Conservation (phyloP, 2,113 vertebrate species). For the Bubalus kerabau region DNA sequence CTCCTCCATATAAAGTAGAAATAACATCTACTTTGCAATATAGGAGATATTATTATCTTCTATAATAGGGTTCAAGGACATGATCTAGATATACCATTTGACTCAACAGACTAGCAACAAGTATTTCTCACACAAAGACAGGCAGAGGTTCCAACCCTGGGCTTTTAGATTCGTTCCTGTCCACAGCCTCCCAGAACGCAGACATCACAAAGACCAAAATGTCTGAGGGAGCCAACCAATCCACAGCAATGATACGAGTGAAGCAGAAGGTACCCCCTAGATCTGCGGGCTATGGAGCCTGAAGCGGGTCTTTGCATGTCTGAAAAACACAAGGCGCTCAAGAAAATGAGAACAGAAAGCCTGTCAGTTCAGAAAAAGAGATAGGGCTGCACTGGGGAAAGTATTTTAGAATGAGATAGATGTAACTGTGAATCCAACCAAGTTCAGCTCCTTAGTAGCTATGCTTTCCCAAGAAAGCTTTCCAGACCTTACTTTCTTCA, state of each 20-base stretch:
- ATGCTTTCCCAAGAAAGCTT: neutral
- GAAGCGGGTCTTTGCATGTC: neutral
- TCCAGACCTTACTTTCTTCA: neutral
- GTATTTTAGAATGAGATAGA: neutral
- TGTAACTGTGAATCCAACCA: neutral
- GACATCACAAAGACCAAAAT: neutral
- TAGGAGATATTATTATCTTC: conserved; percentile 42
- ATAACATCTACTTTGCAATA: conserved; percentile 38
- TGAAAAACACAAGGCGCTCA: neutral
- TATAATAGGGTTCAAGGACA: neutral
- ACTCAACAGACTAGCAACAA: neutral
- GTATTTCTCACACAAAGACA: neutral
- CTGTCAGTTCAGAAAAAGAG: neutral
- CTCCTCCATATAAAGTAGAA: conserved; percentile 30
- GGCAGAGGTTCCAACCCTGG: neutral
- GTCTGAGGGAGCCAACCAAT: no score
- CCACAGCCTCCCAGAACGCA: neutral
- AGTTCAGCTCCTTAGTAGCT: neutral
- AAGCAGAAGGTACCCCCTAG: neutral
- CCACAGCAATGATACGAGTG: no score
- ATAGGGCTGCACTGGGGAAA: neutral
- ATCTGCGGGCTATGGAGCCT: no score
- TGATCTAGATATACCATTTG: neutral
- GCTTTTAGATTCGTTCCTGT: neutral
- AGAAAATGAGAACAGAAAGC: neutral